These are phyloP conservation scores for Brienomyrus longianalis DNA, from an alignment of 2,113 vertebrate genomes.

Conservation along the genomic window DNA sequence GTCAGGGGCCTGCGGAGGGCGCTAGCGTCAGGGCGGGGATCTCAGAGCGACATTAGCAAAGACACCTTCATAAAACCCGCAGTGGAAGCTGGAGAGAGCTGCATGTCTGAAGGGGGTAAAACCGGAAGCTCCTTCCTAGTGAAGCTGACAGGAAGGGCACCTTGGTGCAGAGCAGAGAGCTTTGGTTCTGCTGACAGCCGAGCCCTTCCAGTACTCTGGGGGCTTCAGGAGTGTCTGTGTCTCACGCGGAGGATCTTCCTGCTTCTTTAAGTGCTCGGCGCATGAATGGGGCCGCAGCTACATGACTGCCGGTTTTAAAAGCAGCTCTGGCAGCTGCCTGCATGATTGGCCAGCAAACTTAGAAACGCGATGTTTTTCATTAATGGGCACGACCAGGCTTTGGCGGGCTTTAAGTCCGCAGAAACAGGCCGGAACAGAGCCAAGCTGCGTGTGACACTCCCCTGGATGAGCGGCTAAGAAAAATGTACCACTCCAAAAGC, in stretches of 20 bases:
- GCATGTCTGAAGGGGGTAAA: background rate
- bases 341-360: background rate
- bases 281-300: background rate
- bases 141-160: background rate
- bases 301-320: background rate
- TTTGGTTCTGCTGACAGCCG: background rate
- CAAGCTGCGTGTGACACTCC: background rate
- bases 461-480: background rate
- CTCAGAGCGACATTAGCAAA: background rate
- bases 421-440: background rate
- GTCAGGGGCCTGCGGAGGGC: slow-evolving; percentile 61
- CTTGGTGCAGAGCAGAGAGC: background rate
- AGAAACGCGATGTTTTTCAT: background rate
- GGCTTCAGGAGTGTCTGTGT: background rate
- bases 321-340: background rate
- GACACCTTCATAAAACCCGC: background rate
- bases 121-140: background rate
- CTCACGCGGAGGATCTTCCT: background rate
- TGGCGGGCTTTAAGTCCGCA: background rate
- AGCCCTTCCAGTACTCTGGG: background rate
- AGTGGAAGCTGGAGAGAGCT: background rate
- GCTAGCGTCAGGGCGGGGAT: background rate
- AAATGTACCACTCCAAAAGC: background rate
- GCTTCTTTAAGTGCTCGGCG: background rate
- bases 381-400: background rate